These are phyloP conservation scores for Enoplosus armatus DNA, from an alignment of 2,797 vertebrate genomes.

Conservation along the genomic window DNA sequence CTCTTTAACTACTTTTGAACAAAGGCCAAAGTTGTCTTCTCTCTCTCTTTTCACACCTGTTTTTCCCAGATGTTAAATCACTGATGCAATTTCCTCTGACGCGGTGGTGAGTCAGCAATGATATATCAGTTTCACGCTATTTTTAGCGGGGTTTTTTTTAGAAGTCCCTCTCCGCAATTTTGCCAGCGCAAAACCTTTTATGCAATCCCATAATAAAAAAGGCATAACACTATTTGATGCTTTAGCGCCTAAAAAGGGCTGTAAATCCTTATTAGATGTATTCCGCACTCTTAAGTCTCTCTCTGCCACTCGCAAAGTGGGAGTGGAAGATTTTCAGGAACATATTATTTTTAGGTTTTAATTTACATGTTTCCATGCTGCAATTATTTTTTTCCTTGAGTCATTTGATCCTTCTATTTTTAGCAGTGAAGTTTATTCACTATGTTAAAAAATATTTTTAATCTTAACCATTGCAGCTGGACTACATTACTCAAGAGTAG, in stretches of 20 bases:
- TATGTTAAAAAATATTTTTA: not conserved
- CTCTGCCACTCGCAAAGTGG: not conserved
- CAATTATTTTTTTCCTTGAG: slow-evolving; percentile 1
- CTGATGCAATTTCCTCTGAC: not conserved
- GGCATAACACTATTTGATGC: not conserved
- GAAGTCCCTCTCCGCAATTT: not conserved
- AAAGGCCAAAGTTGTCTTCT: not conserved
- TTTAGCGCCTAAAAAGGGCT: not conserved
- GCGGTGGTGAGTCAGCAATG: not conserved
- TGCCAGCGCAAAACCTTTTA: not conserved
- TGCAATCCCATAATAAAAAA: not conserved
- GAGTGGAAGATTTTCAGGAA: slow-evolving; percentile 4
- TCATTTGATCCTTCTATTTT: slow-evolving; percentile 16
- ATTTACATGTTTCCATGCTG: not conserved
- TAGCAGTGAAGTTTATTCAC: slow-evolving; percentile 5
- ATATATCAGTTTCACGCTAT: slow-evolving; percentile 1
- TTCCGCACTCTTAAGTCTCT: not conserved
- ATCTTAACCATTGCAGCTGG: not conserved
- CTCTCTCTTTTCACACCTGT: not conserved
- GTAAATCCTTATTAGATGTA: not conserved
- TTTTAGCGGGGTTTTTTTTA: slow-evolving; percentile 7
- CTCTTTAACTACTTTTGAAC: not conserved
- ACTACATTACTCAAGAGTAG: not conserved
- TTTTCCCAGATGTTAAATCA: slow-evolving; percentile 26
- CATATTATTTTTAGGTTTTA: slow-evolving; percentile 3